Evolutionary conservation across 2,888 invertebrate genomes (phyloP), one percentile per base, ranked within the genome.

Genomic region (Sipunculus nudus): DNA sequence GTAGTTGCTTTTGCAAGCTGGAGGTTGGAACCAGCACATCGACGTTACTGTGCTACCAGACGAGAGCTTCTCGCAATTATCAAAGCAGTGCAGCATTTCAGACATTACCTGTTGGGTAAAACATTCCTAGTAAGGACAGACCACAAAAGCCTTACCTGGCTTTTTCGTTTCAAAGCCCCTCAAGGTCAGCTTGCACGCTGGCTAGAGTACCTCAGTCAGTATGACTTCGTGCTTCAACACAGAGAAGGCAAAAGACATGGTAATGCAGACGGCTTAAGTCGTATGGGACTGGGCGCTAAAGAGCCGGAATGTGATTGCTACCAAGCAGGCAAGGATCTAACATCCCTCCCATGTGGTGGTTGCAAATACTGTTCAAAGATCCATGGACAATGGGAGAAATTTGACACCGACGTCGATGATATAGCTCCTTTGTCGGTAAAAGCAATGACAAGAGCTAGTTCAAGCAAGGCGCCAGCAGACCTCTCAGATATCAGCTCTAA

Each of bases 331-430:
- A 19, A 29, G 4, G n/a, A 48, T 10, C 29, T 23, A 28, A 4
- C 46, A 5, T 3, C 16, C 4, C 29, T 48, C n/a, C 29, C 48
- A 16, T 48, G 48, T 48, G 32, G 23, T 10, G 31, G 48, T 3
- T 48, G 48, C 25, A 10, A 3, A n/a, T 48, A 48, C 29, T 48
- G 48, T 23, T 8, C 4, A 19, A 4, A 21, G 23, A 21, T 16
- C 6, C 48, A 48, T 3, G 3, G 26, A 4, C 46, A 46, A 23
- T 46, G n/a, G n/a, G n/a, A n/a, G n/a, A n/a, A n/a, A n/a, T n/a
- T n/a, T n/a, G n/a, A n/a, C n/a, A n/a, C n/a, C 8, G 46, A 46
- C 5, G 26, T 46, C 16, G 46, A 46, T 23, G n/a, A 46, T 46
- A 28, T 46, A 3, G 46, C 28, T 46, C 46, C 46, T 8, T 19